Evolutionary conservation across 2,113 vertebrate genomes (phyloP).

Genomic region (Prionailurus bengalensis): DNA sequence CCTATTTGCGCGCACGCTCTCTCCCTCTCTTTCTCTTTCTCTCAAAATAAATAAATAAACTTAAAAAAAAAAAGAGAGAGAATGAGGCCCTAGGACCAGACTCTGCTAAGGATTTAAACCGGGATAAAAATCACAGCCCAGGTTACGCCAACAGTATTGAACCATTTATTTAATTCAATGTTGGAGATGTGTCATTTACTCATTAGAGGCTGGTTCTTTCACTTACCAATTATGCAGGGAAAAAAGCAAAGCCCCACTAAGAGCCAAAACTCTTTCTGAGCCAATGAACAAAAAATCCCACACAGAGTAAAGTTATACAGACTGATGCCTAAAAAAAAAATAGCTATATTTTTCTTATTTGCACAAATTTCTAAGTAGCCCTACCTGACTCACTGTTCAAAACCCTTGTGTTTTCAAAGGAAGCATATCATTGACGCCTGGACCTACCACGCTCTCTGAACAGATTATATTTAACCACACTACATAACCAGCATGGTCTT

Average conservation of each 20-base stretch:
- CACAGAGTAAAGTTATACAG: background rate
- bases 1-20: too few relatives aligned
- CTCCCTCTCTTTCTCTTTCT: too few relatives aligned
- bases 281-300: conserved; percentile 19
- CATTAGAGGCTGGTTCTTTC: conserved; percentile 36
- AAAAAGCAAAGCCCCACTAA: background rate
- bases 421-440: background rate
- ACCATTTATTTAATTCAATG: conserved; percentile 42
- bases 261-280: conserved; percentile 34
- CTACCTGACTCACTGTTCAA: background rate
- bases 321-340: background rate
- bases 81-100: background rate
- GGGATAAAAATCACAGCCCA: conserved; percentile 34
- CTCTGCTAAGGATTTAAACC: background rate
- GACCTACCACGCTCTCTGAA: background rate
- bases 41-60: too few relatives aligned
- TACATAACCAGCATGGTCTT: conserved; percentile 42
- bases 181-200: conserved; percentile 22
- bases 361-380: background rate
- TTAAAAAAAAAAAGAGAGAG: background rate
- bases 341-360: conserved; percentile 34
- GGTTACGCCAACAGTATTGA: background rate
- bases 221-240: background rate
- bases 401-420: background rate
- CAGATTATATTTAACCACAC: conserved; percentile 24